Conservation (phyloP, 2,113 vertebrate genomes). For the Takifugu flavidus region DNA sequence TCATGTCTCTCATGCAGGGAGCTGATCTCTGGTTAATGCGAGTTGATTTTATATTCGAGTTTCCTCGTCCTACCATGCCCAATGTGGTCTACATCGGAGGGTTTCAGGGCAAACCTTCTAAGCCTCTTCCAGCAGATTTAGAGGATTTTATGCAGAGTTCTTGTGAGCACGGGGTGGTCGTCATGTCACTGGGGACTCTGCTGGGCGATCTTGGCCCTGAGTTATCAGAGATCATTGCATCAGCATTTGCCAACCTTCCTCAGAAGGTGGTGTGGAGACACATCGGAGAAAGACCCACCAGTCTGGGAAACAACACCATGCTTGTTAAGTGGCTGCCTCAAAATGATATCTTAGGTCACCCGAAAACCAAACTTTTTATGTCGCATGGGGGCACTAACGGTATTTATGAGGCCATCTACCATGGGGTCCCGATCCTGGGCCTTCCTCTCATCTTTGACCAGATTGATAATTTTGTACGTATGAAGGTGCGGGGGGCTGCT, state of each 20-base stretch:
- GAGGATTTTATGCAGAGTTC: slow-evolving; percentile 66
- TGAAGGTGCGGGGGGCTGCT: slow-evolving; percentile 47
- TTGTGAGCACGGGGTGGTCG: slow-evolving; percentile 58
- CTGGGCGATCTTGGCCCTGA: slow-evolving; percentile 46
- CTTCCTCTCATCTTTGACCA: slow-evolving; percentile 68
- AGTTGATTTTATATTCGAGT: slow-evolving; percentile 67
- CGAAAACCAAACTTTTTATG: slow-evolving; percentile 61
- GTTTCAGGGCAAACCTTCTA: slow-evolving; percentile 59
- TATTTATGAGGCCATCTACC: slow-evolving; percentile 64
- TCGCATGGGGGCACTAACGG: slow-evolving; percentile 65
- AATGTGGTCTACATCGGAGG: slow-evolving; percentile 70
- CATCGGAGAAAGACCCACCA: slow-evolving; percentile 26
- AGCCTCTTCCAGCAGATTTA: slow-evolving; percentile 54
- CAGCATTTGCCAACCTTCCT: slow-evolving; percentile 59
- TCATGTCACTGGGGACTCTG: slow-evolving; percentile 67
- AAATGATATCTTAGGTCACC: slow-evolving; percentile 64
- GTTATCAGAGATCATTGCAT: slow-evolving; percentile 42
- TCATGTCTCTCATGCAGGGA: slow-evolving; percentile 39
- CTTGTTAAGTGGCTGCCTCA: slow-evolving; percentile 69
- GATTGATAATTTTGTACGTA: slow-evolving; percentile 55
- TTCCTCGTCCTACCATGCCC: slow-evolving; percentile 69
- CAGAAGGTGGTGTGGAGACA: slow-evolving; percentile 72
- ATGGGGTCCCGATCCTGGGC: slow-evolving; percentile 60
- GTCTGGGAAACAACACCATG: slow-evolving; percentile 60
- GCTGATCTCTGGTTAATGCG: slow-evolving; percentile 70